Evolutionary conservation across 2,888 invertebrate genomes (phyloP).

Genomic region (Aphelenchoides bicaudatus): DNA sequence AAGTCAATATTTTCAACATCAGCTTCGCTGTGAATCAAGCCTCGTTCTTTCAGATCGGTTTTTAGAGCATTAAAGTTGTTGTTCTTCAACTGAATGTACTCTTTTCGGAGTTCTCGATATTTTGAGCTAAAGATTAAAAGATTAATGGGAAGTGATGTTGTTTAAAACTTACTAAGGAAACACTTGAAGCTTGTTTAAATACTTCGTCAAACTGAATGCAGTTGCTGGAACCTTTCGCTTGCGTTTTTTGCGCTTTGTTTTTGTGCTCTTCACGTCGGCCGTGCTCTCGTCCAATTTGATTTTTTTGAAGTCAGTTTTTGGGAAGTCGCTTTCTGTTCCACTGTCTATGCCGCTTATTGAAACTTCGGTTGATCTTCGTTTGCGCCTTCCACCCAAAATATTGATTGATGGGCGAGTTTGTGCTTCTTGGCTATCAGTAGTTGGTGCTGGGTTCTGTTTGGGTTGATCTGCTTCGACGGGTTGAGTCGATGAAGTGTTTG

Average conservation of each 20-base stretch:
- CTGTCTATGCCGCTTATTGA: slow-evolving; percentile 22
- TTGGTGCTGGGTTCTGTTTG: too few relatives aligned
- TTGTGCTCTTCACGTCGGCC: slow-evolving; percentile 3
- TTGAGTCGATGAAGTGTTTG: background rate
- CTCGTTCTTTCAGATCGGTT: slow-evolving; percentile 5
- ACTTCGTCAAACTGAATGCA: slow-evolving; percentile 20
- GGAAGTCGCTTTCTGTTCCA: slow-evolving; percentile 18
- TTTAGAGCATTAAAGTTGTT: slow-evolving; percentile 8
- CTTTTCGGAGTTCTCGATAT: slow-evolving; percentile 28
- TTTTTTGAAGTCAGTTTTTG: slow-evolving; percentile 5
- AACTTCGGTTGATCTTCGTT: slow-evolving; percentile 13
- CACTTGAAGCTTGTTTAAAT: slow-evolving; percentile 32
- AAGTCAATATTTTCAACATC: background rate
- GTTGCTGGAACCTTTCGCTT: background rate
- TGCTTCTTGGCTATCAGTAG: too few relatives aligned
- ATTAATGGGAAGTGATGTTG: background rate
- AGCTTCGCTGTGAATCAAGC: background rate
- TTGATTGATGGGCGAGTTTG: background rate
- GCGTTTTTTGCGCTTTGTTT: slow-evolving; percentile 22
- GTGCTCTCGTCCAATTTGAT: slow-evolving; percentile 11
- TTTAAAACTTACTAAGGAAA: slow-evolving; percentile 31
- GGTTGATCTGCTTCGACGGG: slow-evolving; percentile 3
- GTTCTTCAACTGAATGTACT: slow-evolving; percentile 27
- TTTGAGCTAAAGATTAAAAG: slow-evolving; percentile 24
- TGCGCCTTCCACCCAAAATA: slow-evolving; percentile 5